Conservation (phyloP, 2,888 invertebrate species). For the Drosophila nigricruria region DNA sequence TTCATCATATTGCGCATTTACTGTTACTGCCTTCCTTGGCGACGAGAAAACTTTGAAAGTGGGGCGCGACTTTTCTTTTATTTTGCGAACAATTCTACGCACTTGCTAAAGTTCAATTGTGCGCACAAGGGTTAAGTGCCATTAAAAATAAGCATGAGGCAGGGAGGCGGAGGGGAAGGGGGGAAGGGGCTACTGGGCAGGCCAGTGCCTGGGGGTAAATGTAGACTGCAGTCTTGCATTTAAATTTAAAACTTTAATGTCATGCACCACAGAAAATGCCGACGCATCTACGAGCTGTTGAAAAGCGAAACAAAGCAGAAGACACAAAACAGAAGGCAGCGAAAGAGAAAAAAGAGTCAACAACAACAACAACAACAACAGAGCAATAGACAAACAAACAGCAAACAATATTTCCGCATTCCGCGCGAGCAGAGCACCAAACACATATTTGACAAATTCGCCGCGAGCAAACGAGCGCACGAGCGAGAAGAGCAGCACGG, state of each 20-base stretch:
- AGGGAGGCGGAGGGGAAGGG: background rate
- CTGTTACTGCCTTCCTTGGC: constrained; percentile 17
- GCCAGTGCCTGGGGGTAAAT: constrained; percentile 14
- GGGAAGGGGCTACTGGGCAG: background rate
- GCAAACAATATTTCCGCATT: constrained; percentile 76
- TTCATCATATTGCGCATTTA: constrained; percentile 22
- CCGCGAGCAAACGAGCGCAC: constrained; percentile 34
- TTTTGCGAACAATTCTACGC: constrained; percentile 55
- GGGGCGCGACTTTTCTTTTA: constrained; percentile 55
- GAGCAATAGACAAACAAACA: constrained; percentile 45
- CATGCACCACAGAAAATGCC: constrained; percentile 69
- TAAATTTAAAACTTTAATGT: constrained; percentile 80
- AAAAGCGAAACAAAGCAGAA: constrained; percentile 45
- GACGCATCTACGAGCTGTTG: constrained; percentile 62
- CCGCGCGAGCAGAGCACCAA: constrained; percentile 50
- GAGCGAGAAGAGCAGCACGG: constrained; percentile 6
- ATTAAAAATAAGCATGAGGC: constrained; percentile 6
- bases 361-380: constrained; percentile 32
- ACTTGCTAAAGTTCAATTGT: constrained; percentile 71
- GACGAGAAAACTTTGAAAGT: constrained; percentile 46
- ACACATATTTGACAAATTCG: constrained; percentile 66
- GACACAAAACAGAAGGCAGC: constrained; percentile 40
- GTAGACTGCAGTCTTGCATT: constrained; percentile 47
- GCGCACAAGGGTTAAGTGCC: constrained; percentile 65
- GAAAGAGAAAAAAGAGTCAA: constrained; percentile 36